Percentiles rank a stretch among this genome's conserved stretches.
Conservation (phyloP, 2,888 invertebrate species). For the Arrhopalites spinosus region DNA sequence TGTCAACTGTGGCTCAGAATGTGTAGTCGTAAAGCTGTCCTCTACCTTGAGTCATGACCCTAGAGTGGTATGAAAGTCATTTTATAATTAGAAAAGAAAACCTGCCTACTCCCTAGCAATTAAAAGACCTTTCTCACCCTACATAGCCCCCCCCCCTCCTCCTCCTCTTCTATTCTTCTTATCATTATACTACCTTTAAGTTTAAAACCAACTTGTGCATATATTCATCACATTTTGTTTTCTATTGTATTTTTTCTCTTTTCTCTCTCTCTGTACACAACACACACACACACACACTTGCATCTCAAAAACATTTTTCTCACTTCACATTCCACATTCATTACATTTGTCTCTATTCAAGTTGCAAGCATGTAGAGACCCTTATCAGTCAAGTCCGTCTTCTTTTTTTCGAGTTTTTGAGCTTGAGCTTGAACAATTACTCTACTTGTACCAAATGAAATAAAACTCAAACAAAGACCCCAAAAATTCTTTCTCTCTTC, state of each 20-base stretch:
- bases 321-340: constrained; percentile 15
- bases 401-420: not conserved
- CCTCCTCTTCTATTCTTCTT: not conserved
- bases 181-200: not conserved
- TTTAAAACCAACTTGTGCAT: not conserved
- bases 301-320: not conserved
- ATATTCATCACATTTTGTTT: not conserved
- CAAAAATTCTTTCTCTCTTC: not conserved
- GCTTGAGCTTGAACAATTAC: constrained; percentile 17
- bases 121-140: constrained; percentile 49
- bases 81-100: constrained; percentile 56
- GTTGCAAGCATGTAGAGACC: not conserved
- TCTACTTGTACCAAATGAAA: constrained; percentile 10
- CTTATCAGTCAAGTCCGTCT: not conserved
- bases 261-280: not conserved
- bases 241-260: too few relatives aligned
- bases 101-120: constrained; percentile 54
- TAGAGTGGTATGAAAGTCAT: constrained; percentile 46
- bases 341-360: not conserved
- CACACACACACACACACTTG: not conserved
- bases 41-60: constrained; percentile 54
- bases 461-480: constrained; percentile 14
- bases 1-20: constrained; percentile 37
- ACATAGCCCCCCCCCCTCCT: constrained; percentile 10
- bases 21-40: constrained; percentile 54